These are phyloP conservation scores for Drosophila buzzatii DNA, from an alignment of 2,888 invertebrate genomes.

Conservation along the genomic window DNA sequence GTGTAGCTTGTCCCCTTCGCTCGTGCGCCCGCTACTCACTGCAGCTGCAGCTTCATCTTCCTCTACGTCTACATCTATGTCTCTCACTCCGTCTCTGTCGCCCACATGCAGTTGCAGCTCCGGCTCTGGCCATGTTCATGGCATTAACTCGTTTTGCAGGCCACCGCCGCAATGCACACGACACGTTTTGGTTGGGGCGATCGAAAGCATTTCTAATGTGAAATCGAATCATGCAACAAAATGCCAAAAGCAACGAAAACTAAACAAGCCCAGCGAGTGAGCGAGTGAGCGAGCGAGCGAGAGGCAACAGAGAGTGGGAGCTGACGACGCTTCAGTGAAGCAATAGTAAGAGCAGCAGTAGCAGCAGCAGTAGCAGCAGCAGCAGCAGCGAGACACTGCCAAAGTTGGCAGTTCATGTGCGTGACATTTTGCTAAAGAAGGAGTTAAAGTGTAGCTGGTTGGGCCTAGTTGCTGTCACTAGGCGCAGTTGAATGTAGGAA, in stretches of 20 bases:
- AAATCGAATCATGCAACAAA: slow-evolving; percentile 81
- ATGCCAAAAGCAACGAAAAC: slow-evolving; percentile 64
- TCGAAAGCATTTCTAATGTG: slow-evolving; percentile 82
- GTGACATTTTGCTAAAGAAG: slow-evolving; percentile 70
- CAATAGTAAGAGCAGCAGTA: slow-evolving; percentile 11
- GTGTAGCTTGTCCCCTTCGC: not conserved
- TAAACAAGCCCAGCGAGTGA: slow-evolving; percentile 11
- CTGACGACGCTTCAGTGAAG: slow-evolving; percentile 19
- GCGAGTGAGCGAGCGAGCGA: not conserved
- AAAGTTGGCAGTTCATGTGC: slow-evolving; percentile 69
- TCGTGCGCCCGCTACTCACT: slow-evolving; percentile 6
- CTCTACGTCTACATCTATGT: not conserved
- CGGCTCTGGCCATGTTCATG: slow-evolving; percentile 64
- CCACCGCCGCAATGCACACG: slow-evolving; percentile 40
- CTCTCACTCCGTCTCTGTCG: not conserved
- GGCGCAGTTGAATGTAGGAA: slow-evolving; percentile 74
- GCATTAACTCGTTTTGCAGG: slow-evolving; percentile 72
- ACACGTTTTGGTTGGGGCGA: slow-evolving; percentile 68
- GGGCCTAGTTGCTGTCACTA: slow-evolving; percentile 36
- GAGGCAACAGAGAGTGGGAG: not conserved
- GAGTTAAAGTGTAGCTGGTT: slow-evolving; percentile 28
- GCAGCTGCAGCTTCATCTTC: slow-evolving; percentile 1
- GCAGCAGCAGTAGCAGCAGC: slow-evolving; percentile 14
- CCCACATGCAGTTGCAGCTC: slow-evolving; percentile 2
- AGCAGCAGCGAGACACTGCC: slow-evolving; percentile 21